Conservation (phyloP, 1,140 invertebrate species). For the Listronotus oregonensis region DNA sequence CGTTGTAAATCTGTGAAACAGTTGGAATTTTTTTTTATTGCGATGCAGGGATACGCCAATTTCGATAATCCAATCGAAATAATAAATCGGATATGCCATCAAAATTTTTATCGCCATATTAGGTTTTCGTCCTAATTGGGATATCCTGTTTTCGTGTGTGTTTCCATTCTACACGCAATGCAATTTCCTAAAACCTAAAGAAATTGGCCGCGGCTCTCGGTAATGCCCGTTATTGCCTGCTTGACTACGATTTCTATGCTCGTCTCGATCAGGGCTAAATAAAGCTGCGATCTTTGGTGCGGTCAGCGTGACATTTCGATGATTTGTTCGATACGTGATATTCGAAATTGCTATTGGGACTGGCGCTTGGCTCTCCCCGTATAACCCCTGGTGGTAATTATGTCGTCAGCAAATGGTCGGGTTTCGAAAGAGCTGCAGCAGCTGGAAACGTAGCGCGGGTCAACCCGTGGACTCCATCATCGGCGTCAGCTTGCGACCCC, state of each 20-base stretch:
- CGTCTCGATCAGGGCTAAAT: slow-evolving; percentile 46
- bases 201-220: slow-evolving; percentile 47
- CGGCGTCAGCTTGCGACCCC: slow-evolving; percentile 53
- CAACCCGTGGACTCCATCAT: slow-evolving; percentile 50
- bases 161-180: slow-evolving; percentile 29
- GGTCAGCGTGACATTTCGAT: slow-evolving; percentile 48
- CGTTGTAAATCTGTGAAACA: no score
- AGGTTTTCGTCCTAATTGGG: slow-evolving; percentile 31
- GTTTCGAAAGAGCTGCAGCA: slow-evolving; percentile 26
- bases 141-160: slow-evolving; percentile 7
- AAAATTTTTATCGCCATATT: slow-evolving; percentile 32
- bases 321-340: slow-evolving; percentile 53
- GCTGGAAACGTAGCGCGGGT: slow-evolving; percentile 40
- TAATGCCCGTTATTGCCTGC: slow-evolving; percentile 50
- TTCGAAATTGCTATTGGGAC: slow-evolving; percentile 23
- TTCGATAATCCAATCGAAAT: slow-evolving; percentile 6
- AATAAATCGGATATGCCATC: slow-evolving; percentile 29
- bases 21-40: not conserved
- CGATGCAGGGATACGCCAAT: not conserved
- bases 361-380: slow-evolving; percentile 8
- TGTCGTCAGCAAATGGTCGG: slow-evolving; percentile 46
- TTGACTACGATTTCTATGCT: slow-evolving; percentile 54
- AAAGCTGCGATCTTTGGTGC: slow-evolving; percentile 47
- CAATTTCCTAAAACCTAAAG: slow-evolving; percentile 46
- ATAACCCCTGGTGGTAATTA: slow-evolving; percentile 43